Evolutionary conservation across 2,888 invertebrate genomes (phyloP), one percentile per base, ranked within the genome.

Genomic region (Diplazon laetatorius): DNA sequence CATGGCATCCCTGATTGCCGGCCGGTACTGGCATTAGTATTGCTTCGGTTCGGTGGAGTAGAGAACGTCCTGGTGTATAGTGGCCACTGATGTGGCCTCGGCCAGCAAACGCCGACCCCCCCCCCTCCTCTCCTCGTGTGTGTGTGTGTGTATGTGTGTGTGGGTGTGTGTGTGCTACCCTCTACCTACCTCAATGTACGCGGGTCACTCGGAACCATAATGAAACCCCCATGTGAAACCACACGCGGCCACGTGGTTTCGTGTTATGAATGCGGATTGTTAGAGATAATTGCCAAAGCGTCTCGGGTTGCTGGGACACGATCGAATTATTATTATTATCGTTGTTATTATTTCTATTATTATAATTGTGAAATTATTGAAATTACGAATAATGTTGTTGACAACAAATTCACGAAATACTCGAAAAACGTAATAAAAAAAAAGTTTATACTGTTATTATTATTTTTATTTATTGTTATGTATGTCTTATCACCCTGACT

Each of bases 171-270:
- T n/a, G n/a, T n/a, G n/a, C n/a, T n/a, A 9, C 1, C 42, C 42
- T n/a, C 12, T 59, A 65, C 20, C 59, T 60, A 50, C 44, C 65
- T 39, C 59, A 55, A 76, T 76, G 48, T 52, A 50, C 52, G 52
- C 57, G 65, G 50, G 50, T 69, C 39, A 39, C 59, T 48, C 57
- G 5, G n/a, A 35, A 16, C 16, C n/a, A 30, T 22, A 59, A 70
- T 44, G 76, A 70, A 76, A 42, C 70, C 48, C 46, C 76, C 76
- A 70, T 76, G 70, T 70, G 76, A 65, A 59, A 70, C 76, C 76
- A 42, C 76, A 70, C 50, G 30, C 39, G 48, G 10, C 62, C 42
- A 30, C 46, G 2, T 12, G 42, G 42, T 55, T 30, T 5, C 46
- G 16, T 55, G 68, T 42, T n/a, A 39, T 20, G 30, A 42, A 50